A percentile compares a stretch with the other conserved stretches of the same genome.
phyloP scores from a whole-genome alignment of 2,888 invertebrate genomes.

The Diplazon laetatorius region DNA sequence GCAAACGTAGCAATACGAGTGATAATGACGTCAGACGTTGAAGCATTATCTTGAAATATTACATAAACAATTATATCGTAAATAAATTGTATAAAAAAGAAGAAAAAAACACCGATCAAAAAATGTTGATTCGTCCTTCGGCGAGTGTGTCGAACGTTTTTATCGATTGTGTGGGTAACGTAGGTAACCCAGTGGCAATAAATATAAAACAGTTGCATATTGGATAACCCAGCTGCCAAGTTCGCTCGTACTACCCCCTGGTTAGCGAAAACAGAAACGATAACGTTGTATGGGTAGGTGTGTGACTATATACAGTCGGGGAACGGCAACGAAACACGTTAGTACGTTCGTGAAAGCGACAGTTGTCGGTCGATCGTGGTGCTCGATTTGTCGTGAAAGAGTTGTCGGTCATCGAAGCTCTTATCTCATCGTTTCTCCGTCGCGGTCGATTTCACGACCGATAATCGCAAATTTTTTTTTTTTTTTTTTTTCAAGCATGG shows the following conservation, averaged over 20 bases:
- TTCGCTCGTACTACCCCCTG: neutral
- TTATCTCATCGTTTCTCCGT: constrained; percentile 31
- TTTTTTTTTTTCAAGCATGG: constrained; percentile 48
- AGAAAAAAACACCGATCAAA: neutral
- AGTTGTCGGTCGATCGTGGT: neutral
- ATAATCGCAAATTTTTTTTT: constrained; percentile 17
- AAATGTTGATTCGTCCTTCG: constrained; percentile 4
- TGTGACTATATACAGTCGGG: constrained; percentile 40
- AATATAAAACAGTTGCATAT: constrained; percentile 19
- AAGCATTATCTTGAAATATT: no score
- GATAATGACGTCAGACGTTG: no score
- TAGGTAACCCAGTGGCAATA: constrained; percentile 44
- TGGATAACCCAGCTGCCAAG: neutral
- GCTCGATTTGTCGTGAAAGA: neutral
- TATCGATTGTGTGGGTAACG: constrained; percentile 52
- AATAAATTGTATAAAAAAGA: no score
- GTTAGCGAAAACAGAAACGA: no score
- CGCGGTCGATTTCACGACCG: neutral
- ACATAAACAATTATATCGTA: neutral
- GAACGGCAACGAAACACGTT: constrained; percentile 54
- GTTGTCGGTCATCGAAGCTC: neutral
- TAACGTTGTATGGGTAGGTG: neutral
- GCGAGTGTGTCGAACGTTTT: constrained; percentile 17
- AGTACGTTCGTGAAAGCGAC: constrained; percentile 30
- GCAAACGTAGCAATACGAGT: no score